These are phyloP conservation scores for Eriocheir sinensis DNA, from an alignment of 1,140 invertebrate genomes.

Conservation along the genomic window DNA sequence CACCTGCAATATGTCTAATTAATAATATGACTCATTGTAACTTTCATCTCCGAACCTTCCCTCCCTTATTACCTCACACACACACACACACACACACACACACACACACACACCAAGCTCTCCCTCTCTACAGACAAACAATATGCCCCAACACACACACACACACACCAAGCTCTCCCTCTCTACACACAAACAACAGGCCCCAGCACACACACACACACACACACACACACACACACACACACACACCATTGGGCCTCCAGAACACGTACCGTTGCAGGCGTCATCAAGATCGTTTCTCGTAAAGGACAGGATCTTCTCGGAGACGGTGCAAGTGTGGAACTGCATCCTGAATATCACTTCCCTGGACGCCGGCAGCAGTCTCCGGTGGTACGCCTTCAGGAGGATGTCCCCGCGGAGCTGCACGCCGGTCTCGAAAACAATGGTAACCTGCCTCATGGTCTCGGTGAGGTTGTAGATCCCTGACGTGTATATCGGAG, in stretches of 20 bases:
- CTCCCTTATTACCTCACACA: not conserved
- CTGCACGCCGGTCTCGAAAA: slow-evolving; percentile 86
- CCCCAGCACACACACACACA: no score
- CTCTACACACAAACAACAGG: no score
- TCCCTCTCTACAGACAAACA: no score
- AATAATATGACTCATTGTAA: no score
- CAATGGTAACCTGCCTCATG: slow-evolving; percentile 82
- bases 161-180: no score
- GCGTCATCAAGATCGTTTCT: slow-evolving; percentile 93
- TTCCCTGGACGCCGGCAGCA: slow-evolving; percentile 82
- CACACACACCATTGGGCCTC: not conserved
- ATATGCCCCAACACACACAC: no score
- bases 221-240: slow-evolving; percentile 23
- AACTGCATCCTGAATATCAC: slow-evolving; percentile 92
- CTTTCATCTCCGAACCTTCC: no score
- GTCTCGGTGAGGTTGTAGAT: slow-evolving; percentile 87
- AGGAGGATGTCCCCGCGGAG: slow-evolving; percentile 94
- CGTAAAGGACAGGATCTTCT: slow-evolving; percentile 91
- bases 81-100: not conserved
- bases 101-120: not conserved
- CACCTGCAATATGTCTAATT: no score
- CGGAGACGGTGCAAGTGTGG: slow-evolving; percentile 94
- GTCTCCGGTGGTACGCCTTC: slow-evolving; percentile 91
- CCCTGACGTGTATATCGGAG: slow-evolving; percentile 92
- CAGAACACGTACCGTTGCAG: slow-evolving; percentile 85